Evolutionary conservation across 2,113 vertebrate genomes (phyloP).

Genomic region (Charadrius vociferus): DNA sequence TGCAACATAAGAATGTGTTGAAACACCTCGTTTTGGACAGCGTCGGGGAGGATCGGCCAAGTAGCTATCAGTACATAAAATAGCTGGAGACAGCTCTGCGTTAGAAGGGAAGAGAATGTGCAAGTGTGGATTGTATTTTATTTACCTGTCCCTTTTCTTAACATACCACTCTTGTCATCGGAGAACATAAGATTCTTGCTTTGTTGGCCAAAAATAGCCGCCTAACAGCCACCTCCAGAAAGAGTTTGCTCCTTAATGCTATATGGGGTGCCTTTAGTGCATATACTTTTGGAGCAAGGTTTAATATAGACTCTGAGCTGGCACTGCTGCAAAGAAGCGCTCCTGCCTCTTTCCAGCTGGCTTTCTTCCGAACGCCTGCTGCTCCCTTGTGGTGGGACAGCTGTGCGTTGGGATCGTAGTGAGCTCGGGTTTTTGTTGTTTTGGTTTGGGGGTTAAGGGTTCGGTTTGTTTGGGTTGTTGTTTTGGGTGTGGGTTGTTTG

Average conservation of each 20-base stretch:
- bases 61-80: background rate
- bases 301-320: background rate
- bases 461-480: background rate
- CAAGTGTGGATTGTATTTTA: background rate
- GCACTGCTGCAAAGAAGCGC: background rate
- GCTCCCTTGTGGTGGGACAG: background rate
- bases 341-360: background rate
- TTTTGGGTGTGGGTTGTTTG: too few species aligned
- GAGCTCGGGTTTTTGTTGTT: fast-evolving
- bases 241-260: background rate
- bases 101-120: background rate
- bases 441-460: background rate
- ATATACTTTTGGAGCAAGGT: fast-evolving
- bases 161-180: background rate
- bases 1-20: constrained; percentile 4
- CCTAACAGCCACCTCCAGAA: background rate
- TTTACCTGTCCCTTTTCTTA: background rate
- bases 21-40: constrained; percentile 11
- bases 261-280: fast-evolving
- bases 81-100: background rate
- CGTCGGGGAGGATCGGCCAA: background rate
- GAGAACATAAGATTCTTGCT: background rate
- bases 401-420: background rate
- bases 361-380: background rate
- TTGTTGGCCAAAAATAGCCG: background rate